Evolutionary conservation across 2,888 invertebrate genomes (phyloP).

Genomic region (Protodeltote pygarga): DNA sequence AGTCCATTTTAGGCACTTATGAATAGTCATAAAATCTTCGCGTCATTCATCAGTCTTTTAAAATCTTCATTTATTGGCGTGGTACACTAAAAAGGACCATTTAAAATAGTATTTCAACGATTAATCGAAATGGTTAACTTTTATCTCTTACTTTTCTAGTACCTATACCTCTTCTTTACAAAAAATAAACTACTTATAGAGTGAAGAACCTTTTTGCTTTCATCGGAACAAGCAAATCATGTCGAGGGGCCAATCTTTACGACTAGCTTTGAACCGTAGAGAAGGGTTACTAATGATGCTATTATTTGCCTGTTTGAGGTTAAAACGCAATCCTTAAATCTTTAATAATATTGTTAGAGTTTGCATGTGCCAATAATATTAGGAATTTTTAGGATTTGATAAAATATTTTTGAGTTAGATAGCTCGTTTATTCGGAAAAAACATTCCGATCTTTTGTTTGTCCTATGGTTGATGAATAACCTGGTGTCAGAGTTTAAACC

Average conservation of each 20-base stretch:
- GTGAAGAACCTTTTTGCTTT: conserved; percentile 5
- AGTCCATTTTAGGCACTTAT: no score
- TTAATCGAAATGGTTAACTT: no score
- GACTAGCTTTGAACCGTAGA: conserved; percentile 10
- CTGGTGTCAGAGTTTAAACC: no score
- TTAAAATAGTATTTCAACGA: no score
- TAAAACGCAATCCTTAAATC: background rate
- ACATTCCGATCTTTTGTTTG: no score
- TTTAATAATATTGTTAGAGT: no score
- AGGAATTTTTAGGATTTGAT: background rate
- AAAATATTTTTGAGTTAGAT: background rate
- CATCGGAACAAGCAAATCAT: background rate
- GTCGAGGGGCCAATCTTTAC: conserved; percentile 14
- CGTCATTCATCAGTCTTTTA: no score
- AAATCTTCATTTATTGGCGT: no score
- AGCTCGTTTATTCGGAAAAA: no score
- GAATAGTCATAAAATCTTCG: no score
- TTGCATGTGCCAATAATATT: background rate
- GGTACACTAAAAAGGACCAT: no score
- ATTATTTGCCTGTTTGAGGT: background rate
- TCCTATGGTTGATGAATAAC: no score
- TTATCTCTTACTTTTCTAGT: conserved; percentile 5
- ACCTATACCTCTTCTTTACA: conserved; percentile 7
- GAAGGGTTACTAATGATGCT: conserved; percentile 17
- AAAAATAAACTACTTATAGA: conserved; percentile 27